Percentiles rank a stretch among this genome's conserved stretches.
These are phyloP conservation scores for Listronotus oregonensis DNA, from an alignment of 1,140 invertebrate species.

Conservation along the genomic window DNA sequence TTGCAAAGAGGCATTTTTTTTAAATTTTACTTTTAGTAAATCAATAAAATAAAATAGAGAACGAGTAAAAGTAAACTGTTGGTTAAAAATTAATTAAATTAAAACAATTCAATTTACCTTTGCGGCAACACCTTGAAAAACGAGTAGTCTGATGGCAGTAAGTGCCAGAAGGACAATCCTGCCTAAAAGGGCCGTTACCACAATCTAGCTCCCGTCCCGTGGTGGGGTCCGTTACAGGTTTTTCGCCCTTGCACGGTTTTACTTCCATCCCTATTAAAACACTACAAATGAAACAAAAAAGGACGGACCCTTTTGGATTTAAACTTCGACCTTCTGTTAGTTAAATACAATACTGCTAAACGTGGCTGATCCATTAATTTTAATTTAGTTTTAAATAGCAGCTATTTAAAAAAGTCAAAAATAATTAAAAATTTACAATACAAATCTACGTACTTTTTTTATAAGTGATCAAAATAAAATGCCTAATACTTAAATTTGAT, in stretches of 20 bases:
- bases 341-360: conserved; percentile 18
- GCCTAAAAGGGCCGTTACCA: conserved; percentile 75
- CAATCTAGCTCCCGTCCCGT: conserved; percentile 82
- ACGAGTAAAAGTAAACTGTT: too few species aligned
- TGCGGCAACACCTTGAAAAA: conserved; percentile 81
- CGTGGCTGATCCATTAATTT: conserved; percentile 12
- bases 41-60: too few species aligned
- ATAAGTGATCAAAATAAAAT: too few species aligned
- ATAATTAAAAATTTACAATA: too few species aligned
- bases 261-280: conserved; percentile 74
- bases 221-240: conserved; percentile 72
- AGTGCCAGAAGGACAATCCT: conserved; percentile 79
- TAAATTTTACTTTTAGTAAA: too few species aligned
- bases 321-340: conserved; percentile 20
- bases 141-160: conserved; percentile 83
- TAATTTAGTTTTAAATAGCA: conserved; percentile 8
- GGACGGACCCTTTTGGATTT: conserved; percentile 13
- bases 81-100: conserved; percentile 47
- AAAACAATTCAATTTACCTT: conserved; percentile 60
- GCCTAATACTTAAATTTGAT: too few species aligned
- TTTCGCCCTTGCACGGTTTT: conserved; percentile 83
- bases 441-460: too few species aligned
- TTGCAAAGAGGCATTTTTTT: too few species aligned
- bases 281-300: conserved; percentile 29
- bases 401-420: too few species aligned